A percentile compares a stretch with the other conserved stretches of the same genome.
These are phyloP conservation scores for Platanista minor DNA, from an alignment of 2,113 vertebrate genomes.

Conservation along the genomic window DNA sequence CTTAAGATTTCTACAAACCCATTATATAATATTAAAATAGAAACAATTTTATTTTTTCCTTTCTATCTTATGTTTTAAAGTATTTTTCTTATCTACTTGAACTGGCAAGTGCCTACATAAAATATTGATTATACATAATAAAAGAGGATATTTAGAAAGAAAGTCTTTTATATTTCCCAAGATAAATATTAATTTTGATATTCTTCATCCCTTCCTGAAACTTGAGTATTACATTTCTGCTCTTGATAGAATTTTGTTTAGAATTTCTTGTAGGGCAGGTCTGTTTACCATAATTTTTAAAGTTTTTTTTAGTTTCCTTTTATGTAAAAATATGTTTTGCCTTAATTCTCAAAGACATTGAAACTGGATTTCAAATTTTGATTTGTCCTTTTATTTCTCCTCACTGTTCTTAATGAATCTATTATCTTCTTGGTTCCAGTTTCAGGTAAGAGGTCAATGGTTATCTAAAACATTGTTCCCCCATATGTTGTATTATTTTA, in stretches of 20 bases:
- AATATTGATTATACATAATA: not conserved
- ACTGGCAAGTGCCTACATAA: not conserved
- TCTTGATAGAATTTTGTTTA: not conserved
- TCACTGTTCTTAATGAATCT: not conserved
- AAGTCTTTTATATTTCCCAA: not conserved
- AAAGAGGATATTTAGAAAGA: not conserved
- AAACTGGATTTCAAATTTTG: not conserved
- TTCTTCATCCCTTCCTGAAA: not conserved
- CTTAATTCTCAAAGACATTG: not conserved
- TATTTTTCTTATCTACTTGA: not conserved
- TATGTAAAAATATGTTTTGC: not conserved
- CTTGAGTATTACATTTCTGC: not conserved
- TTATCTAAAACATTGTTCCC: not conserved
- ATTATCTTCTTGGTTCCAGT: not conserved
- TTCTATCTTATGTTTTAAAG: not conserved
- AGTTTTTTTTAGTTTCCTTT: not conserved
- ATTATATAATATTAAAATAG: not conserved
- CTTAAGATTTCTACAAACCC: not conserved
- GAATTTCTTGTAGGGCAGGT: not conserved
- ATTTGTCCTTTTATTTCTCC: not conserved
- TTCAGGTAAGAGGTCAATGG: not conserved
- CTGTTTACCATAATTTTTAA: not conserved
- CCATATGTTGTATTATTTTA: not conserved
- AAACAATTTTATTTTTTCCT: not conserved
- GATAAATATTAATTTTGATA: not conserved